These are phyloP conservation scores for Trogon surrucura DNA, from an alignment of 2,113 vertebrate species.

Conservation along the genomic window DNA sequence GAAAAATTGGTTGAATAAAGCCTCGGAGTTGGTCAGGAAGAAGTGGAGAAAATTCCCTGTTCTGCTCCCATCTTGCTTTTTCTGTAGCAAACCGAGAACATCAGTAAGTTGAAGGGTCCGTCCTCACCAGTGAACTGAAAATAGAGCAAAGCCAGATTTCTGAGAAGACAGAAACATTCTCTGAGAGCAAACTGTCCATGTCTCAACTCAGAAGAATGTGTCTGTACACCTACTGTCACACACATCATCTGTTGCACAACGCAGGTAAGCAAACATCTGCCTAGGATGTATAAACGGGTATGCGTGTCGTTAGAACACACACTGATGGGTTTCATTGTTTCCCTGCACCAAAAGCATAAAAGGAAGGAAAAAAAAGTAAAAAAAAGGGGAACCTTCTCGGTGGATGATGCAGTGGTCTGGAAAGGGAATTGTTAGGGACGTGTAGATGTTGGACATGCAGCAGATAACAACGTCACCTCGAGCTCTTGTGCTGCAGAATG, in stretches of 20 bases:
- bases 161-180: neutral
- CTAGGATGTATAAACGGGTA: neutral
- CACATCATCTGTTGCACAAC: neutral
- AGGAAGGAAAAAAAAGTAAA: neutral
- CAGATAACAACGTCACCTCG: accelerated
- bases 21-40: neutral
- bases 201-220: neutral
- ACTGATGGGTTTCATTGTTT: neutral
- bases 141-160: neutral
- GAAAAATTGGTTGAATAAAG: neutral
- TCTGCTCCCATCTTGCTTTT: neutral
- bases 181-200: neutral
- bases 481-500: neutral
- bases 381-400: neutral
- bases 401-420: neutral
- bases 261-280: neutral
- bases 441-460: accelerated
- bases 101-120: accelerated
- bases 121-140: neutral
- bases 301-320: accelerated
- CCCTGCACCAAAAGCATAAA: neutral
- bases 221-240: neutral
- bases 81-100: accelerated
- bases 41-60: neutral
- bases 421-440: neutral